Evolutionary conservation across 2,888 invertebrate genomes (phyloP), one percentile per base, ranked within the genome.

Genomic region (Notodonta dromedarius): DNA sequence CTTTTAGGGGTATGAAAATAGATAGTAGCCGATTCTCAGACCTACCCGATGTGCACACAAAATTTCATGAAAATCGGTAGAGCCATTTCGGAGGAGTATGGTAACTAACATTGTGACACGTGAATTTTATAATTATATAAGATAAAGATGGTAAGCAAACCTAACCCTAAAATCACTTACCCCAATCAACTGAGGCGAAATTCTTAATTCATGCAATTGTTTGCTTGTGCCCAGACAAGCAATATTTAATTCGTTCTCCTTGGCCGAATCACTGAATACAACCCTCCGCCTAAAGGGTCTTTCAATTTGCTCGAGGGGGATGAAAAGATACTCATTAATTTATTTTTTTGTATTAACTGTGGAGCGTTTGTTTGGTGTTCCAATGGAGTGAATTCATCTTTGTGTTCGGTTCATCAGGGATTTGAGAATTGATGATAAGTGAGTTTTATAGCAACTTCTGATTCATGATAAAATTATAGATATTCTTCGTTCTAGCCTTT

Each of bases 181-280:
- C 57, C 62, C 60, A 59, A 59, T 63, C 62, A 59, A 63, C 56
- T 42, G 57, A 58, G 57, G 42, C 53, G 58, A 69, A 66, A 56
- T 74, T 69, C 66, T 68, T 71, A 66, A 76, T 76, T 73, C 74
- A 66, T 64, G 65, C 67, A 60, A 62, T 48, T 65, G 67, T 59
- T 69, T 67, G 65, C 57, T 40, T 48, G 16, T 56, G 57, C 55
- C 58, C 57, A 65, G 60, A 67, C 63, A 60, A 39, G 64, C 48
- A 13, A 46, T 46, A 32, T 62, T 63, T 73, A 71, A 74, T 74
- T 76, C 57, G 58, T 66, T 55, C 40, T 62, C 64, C 62, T 73
- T 59, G 59, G 58, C 58, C 53, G 59, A 58, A 59, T 59, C 39
- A 40, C 55, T 55, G 40, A 55, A 55, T 63, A 63, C 61, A 65